These are phyloP conservation scores for Drosophila pandora DNA, from an alignment of 1,140 invertebrate genomes.

Conservation along the genomic window DNA sequence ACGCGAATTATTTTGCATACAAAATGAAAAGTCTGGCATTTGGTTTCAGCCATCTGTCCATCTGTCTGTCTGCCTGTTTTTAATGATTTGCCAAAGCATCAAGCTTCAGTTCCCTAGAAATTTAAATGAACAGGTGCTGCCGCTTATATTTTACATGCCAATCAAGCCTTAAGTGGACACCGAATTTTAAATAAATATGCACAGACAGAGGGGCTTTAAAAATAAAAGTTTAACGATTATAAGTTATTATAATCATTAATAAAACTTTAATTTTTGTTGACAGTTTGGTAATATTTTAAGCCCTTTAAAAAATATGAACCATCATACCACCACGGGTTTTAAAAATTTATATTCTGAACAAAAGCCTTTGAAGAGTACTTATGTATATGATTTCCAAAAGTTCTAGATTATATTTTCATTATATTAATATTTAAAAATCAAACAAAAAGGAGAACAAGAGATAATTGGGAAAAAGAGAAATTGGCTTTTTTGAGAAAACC, in stretches of 20 bases:
- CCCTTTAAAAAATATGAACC: too few species aligned
- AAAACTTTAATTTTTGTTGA: background rate
- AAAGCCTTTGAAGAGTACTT: too few species aligned
- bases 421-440: background rate
- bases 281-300: too few species aligned
- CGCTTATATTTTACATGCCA: background rate
- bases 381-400: too few species aligned
- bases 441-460: background rate
- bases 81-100: constrained; percentile 8
- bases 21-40: constrained; percentile 19
- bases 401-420: background rate
- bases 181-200: background rate
- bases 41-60: background rate
- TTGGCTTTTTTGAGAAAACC: constrained; percentile 51
- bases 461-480: constrained; percentile 56
- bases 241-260: background rate
- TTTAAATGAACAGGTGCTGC: constrained; percentile 4
- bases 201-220: background rate
- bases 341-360: too few species aligned
- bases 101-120: background rate
- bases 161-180: background rate
- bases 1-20: constrained; percentile 54
- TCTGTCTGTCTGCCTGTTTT: background rate
- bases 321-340: too few species aligned
- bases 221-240: background rate